Evolutionary conservation across 2,797 vertebrate species (phyloP), one percentile per base, ranked within the genome.

Genomic region (Catharus ustulatus): DNA sequence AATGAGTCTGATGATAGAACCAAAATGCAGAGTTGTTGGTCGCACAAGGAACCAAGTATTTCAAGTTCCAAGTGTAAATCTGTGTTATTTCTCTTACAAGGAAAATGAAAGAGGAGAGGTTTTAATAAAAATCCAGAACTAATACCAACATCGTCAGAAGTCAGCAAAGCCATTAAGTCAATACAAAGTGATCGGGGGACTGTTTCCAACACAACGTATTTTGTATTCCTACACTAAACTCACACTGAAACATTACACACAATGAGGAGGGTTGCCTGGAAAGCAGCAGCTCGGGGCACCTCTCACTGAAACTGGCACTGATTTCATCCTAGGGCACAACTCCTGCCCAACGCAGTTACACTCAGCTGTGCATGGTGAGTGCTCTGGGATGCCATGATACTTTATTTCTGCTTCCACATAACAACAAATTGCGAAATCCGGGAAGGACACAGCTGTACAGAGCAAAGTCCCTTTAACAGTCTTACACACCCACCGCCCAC

Each of bases 401-500:
- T 2, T 17, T 12, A n/a, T 7, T 34, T 9, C 13, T 3, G 3
- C 4, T 19, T 8, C 3, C 15, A 17, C 2, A 24, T 5, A 19
- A 1, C 5, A 26, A 1, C 8, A 38, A 12, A 38, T 3, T 1
- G 3, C 4, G 2, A 82, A 38, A 15, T 5, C 5, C 6, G 0
- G 4, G 13, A 34, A 38, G 2, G 4, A 52, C 4, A 15, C 3
- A 7, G 4, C 4, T 1, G 5, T 12, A 3, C 2, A 19, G 2
- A 3, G 4, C 15, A 30, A 18, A 0, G 4, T 4, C 4, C 8
- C 10, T 1, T 29, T 13, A 23, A 38, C 3, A n/a, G 1, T 12
- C 3, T 9, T 7, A 3, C 27, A 8, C 1, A 45, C 0, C 0
- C 6, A 1, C 2, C 0, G 6, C 4, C 7, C 6, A 4, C 2